Conservation (phyloP, 2,113 vertebrate genomes). For the Corvus hawaiiensis region DNA sequence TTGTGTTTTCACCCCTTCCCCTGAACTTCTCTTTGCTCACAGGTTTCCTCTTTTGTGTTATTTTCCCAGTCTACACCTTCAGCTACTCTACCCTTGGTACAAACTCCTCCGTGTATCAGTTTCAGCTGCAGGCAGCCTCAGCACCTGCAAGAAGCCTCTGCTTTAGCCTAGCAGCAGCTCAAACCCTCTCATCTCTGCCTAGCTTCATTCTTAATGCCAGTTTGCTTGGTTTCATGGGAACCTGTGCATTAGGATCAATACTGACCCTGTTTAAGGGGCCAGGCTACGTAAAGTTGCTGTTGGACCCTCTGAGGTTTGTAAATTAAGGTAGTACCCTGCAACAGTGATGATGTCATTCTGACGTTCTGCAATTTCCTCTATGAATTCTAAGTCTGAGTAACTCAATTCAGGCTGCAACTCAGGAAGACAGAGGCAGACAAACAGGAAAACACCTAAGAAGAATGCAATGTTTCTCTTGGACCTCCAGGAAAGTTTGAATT, state of each 20-base stretch:
- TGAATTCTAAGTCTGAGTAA: neutral
- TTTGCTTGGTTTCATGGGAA: neutral
- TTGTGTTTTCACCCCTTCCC: neutral
- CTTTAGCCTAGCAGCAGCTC: neutral
- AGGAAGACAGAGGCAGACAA: neutral
- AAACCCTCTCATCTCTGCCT: neutral
- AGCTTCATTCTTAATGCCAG: neutral
- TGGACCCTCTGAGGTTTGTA: neutral
- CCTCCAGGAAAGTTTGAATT: neutral
- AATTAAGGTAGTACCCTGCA: neutral
- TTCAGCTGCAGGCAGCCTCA: neutral
- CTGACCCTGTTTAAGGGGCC: neutral
- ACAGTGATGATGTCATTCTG: neutral
- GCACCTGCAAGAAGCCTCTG: neutral
- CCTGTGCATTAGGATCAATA: neutral
- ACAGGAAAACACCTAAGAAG: constrained; percentile 18
- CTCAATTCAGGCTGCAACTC: neutral
- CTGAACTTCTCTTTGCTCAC: neutral
- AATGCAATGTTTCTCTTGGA: neutral
- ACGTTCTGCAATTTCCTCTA: neutral
- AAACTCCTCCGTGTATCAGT: neutral
- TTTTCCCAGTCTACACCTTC: neutral
- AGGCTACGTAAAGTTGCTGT: neutral
- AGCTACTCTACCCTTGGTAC: neutral
- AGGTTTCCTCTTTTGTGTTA: neutral